phyloP scores from a whole-genome alignment of 2,113 vertebrate genomes.

The Channa maculata region DNA sequence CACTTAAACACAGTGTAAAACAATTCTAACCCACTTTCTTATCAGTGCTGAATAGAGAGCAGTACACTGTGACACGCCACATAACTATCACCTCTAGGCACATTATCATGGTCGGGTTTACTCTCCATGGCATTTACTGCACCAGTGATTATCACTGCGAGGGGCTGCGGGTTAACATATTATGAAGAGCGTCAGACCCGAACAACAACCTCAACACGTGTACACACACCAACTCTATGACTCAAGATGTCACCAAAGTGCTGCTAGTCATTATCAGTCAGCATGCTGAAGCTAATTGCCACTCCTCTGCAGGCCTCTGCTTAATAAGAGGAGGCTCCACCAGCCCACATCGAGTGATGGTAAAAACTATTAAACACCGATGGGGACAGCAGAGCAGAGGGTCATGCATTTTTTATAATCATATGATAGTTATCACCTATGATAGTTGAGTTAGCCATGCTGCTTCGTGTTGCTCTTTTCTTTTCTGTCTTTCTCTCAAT shows the following conservation, averaged over 20 bases:
- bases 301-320: conserved; percentile 34
- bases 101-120: conserved; percentile 19
- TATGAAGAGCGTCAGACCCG: not conserved
- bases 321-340: conserved; percentile 54
- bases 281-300: conserved; percentile 47
- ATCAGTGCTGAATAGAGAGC: conserved; percentile 8
- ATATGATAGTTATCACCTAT: not conserved
- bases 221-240: not conserved
- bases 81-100: conserved; percentile 14
- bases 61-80: not conserved
- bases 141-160: conserved; percentile 29
- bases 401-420: conserved; percentile 15
- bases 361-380: conserved; percentile 23
- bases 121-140: conserved; percentile 6
- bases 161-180: conserved; percentile 19
- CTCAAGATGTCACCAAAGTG: conserved; percentile 21
- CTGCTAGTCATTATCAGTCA: conserved; percentile 51
- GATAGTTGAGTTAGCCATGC: too few species aligned
- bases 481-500: too few species aligned
- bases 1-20: conserved; percentile 20
- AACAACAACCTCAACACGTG: not conserved
- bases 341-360: conserved; percentile 28
- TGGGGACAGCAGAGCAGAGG: not conserved
- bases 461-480: too few species aligned
- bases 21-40: not conserved